Percentiles rank a stretch among this genome's conserved stretches.
Evolutionary conservation across 2,797 vertebrate species (phyloP).

Genomic region (Lagothrix lagotricha): DNA sequence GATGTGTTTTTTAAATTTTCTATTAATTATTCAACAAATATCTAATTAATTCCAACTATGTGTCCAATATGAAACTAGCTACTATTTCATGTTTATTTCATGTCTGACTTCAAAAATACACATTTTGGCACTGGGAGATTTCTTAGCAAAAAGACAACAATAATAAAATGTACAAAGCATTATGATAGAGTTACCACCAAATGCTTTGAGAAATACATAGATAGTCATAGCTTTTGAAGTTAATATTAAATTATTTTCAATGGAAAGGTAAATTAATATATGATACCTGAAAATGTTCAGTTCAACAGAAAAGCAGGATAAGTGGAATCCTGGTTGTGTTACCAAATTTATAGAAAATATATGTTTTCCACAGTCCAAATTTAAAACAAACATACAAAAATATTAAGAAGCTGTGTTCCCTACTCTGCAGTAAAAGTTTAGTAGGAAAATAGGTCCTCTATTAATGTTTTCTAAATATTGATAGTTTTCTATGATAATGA

Average conservation of each 20-base stretch:
- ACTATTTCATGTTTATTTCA: background rate
- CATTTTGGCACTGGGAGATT: background rate
- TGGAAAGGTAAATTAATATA: background rate
- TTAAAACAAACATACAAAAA: background rate
- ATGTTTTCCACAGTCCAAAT: background rate
- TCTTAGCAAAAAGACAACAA: background rate
- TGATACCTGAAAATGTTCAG: background rate
- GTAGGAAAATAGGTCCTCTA: background rate
- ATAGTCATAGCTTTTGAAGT: background rate
- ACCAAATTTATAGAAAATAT: background rate
- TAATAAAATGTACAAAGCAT: background rate
- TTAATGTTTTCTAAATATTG: background rate
- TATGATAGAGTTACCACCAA: background rate
- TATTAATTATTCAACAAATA: conserved; percentile 10
- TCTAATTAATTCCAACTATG: background rate
- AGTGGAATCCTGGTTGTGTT: background rate
- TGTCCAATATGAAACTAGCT: background rate
- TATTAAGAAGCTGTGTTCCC: background rate
- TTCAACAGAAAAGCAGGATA: background rate
- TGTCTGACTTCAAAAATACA: background rate
- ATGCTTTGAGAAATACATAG: background rate
- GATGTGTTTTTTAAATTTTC: background rate
- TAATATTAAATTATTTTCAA: background rate
- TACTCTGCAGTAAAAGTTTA: background rate
- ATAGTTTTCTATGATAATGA: background rate